Evolutionary conservation across 1,140 invertebrate species (phyloP).

Genomic region (Scaptomyza hsui): DNA sequence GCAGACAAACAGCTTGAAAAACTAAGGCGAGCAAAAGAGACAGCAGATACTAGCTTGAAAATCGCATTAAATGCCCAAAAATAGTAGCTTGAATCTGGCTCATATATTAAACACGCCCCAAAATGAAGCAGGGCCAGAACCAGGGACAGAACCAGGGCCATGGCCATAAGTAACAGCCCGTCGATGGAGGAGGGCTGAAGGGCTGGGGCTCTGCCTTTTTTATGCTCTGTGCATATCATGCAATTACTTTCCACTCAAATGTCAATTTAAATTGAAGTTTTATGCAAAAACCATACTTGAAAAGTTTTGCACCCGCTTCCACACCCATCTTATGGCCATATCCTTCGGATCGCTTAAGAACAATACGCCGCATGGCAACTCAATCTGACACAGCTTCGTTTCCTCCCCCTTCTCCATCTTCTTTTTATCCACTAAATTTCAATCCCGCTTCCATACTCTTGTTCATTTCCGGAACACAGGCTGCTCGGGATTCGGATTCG

Average conservation of each 20-base stretch:
- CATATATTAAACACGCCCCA: constrained; percentile 74
- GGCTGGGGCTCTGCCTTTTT: constrained; percentile 56
- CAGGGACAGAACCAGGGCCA: not conserved
- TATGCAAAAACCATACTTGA: constrained; percentile 81
- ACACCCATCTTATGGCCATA: not conserved
- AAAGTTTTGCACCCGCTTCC: constrained; percentile 47
- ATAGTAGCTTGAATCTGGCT: constrained; percentile 38
- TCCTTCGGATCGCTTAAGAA: constrained; percentile 27
- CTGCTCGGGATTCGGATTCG: constrained; percentile 1
- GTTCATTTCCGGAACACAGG: constrained; percentile 48
- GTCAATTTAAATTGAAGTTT: constrained; percentile 82
- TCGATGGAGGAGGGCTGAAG: constrained; percentile 32
- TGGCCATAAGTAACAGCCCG: constrained; percentile 46
- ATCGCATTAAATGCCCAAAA: constrained; percentile 77
- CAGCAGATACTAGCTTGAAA: constrained; percentile 27
- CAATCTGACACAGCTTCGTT: constrained; percentile 41
- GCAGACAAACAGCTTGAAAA: not conserved
- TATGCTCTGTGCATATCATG: constrained; percentile 75
- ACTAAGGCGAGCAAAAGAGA: constrained; percentile 1
- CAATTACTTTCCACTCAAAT: constrained; percentile 82
- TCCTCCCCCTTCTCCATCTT: not conserved
- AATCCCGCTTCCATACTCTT: constrained; percentile 29
- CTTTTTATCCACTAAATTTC: constrained; percentile 6
- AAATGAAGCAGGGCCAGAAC: not conserved
- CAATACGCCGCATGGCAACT: constrained; percentile 51